Evolutionary conservation across 1,140 invertebrate species (phyloP).

Genomic region (Pteromalus puparum): DNA sequence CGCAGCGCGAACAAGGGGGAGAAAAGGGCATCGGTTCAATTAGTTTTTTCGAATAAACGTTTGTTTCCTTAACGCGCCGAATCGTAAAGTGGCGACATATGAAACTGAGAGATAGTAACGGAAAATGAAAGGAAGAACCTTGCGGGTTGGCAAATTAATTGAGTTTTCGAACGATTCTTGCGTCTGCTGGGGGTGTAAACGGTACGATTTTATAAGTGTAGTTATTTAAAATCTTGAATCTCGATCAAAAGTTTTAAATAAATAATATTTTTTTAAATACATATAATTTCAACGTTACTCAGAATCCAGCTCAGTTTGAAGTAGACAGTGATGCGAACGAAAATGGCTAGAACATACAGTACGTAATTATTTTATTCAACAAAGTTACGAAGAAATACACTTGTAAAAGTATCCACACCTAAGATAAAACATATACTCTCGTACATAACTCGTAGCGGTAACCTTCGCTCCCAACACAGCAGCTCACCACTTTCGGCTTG

Average conservation of each 20-base stretch:
- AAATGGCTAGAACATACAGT: too few species aligned
- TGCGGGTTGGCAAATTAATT: constrained; percentile 23
- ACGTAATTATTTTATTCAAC: too few species aligned
- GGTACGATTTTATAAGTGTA: neutral
- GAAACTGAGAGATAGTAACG: constrained; percentile 42
- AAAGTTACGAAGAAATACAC: too few species aligned
- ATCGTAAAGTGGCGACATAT: constrained; percentile 56
- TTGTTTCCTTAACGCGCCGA: constrained; percentile 54
- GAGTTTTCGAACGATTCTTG: constrained; percentile 36
- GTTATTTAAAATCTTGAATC: neutral
- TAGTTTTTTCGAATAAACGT: constrained; percentile 60
- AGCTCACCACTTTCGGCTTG: neutral
- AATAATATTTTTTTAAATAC: too few species aligned
- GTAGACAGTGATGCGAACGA: too few species aligned
- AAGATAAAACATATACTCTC: too few species aligned
- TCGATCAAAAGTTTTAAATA: too few species aligned
- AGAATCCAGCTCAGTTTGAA: too few species aligned
- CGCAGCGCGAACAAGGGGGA: constrained; percentile 11
- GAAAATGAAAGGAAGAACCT: constrained; percentile 47
- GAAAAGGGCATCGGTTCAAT: constrained; percentile 55
- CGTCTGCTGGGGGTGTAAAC: neutral
- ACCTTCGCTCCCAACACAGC: neutral
- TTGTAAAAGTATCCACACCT: too few species aligned
- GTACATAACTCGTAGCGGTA: neutral
- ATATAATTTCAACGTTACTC: too few species aligned